Evolutionary conservation across 2,113 vertebrate species (phyloP).

Genomic region (Centropristis striata): DNA sequence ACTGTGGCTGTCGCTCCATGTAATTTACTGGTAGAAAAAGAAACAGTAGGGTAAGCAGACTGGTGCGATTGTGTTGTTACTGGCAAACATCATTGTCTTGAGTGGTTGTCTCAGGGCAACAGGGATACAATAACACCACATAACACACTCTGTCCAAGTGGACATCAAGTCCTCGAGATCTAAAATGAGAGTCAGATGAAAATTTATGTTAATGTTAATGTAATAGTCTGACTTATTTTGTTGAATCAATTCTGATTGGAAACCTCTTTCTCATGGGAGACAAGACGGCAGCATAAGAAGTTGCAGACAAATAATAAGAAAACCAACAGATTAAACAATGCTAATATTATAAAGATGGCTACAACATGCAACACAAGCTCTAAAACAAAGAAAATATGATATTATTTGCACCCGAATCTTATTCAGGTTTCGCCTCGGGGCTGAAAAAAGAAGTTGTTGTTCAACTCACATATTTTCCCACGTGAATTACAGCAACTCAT

Average conservation of each 20-base stretch:
- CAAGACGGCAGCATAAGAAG: background rate
- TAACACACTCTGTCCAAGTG: conserved; percentile 27
- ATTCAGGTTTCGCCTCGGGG: conserved; percentile 22
- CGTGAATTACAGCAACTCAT: conserved; percentile 55
- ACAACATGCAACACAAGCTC: background rate
- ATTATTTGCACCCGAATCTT: background rate
- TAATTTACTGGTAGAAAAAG: conserved; percentile 75
- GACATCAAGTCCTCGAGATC: conserved; percentile 23
- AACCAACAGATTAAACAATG: background rate
- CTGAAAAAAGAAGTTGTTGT: conserved; percentile 33
- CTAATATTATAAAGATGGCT: background rate
- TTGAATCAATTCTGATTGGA: background rate
- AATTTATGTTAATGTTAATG: background rate
- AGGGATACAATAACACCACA: conserved; percentile 53
- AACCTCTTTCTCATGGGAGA: background rate
- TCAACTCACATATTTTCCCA: conserved; percentile 43
- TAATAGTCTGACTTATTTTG: conserved; percentile 1
- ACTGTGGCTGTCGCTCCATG: conserved; percentile 61
- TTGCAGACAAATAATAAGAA: background rate
- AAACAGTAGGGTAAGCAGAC: conserved; percentile 46
- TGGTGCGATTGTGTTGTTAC: conserved; percentile 69
- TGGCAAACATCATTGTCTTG: conserved; percentile 67
- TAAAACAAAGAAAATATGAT: background rate
- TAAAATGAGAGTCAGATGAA: conserved; percentile 42
- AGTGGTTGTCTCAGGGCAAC: conserved; percentile 60